These are phyloP conservation scores for Hyles vespertilio DNA, from an alignment of 1,140 invertebrate species.

Conservation along the genomic window DNA sequence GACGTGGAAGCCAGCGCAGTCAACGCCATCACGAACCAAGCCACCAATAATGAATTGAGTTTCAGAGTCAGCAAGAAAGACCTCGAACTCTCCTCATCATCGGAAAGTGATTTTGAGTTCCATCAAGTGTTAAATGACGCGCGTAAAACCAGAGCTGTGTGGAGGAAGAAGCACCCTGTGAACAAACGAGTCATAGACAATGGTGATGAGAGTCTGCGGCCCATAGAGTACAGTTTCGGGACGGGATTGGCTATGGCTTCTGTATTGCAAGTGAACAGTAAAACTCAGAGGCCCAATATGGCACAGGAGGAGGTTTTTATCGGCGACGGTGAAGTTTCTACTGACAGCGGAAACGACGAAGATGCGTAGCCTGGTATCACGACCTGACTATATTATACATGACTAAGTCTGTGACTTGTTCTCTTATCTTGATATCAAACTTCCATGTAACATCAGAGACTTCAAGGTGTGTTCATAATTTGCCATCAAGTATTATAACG, in stretches of 20 bases:
- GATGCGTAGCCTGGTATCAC: conserved; percentile 27
- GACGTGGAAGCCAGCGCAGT: conserved; percentile 24
- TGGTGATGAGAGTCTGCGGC: conserved; percentile 58
- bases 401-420: no score
- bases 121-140: conserved; percentile 43
- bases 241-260: conserved; percentile 71
- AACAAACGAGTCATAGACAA: conserved; percentile 42
- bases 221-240: conserved; percentile 68
- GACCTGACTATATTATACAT: no score
- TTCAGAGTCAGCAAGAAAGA: conserved; percentile 46
- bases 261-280: conserved; percentile 50
- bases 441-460: no score
- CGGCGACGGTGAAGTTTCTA: conserved; percentile 58
- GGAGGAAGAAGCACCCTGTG: conserved; percentile 46
- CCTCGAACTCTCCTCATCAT: conserved; percentile 50
- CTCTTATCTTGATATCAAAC: no score
- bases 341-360: conserved; percentile 62
- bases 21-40: conserved; percentile 21
- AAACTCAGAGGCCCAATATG: conserved; percentile 36
- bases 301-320: conserved; percentile 55
- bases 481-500: no score
- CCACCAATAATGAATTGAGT: conserved; percentile 28
- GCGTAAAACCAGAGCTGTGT: conserved; percentile 42
- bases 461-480: no score
- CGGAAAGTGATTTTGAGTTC: conserved; percentile 51